A percentile compares a stretch with the other conserved stretches of the same genome.
Conservation (phyloP, 1,140 invertebrate genomes). For the Belonocnema kinseyi region DNA sequence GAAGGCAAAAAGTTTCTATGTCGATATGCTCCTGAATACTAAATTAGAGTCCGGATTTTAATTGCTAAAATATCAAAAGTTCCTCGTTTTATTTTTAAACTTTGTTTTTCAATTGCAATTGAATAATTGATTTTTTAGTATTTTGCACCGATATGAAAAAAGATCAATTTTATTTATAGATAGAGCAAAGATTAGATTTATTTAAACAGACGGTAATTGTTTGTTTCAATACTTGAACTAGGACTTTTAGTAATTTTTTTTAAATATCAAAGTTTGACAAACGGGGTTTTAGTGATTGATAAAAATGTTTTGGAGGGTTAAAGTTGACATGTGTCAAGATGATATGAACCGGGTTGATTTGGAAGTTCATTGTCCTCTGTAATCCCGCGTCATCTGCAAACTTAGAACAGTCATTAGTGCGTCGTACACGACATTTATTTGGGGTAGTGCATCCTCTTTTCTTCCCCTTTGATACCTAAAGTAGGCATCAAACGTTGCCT, state of each 20-base stretch:
- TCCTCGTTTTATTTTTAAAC: no score
- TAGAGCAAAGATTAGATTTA: background rate
- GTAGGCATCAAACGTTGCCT: slow-evolving; percentile 29
- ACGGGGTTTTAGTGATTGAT: background rate
- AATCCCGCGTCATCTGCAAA: slow-evolving; percentile 58
- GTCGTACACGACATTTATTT: slow-evolving; percentile 55
- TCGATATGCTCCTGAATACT: background rate
- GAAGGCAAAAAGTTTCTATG: slow-evolving; percentile 14
- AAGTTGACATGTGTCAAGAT: background rate
- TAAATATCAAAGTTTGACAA: background rate
- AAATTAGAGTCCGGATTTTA: slow-evolving; percentile 8
- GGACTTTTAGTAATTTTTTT: no score
- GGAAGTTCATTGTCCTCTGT: slow-evolving; percentile 60
- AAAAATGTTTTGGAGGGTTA: background rate
- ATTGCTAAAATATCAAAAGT: background rate
- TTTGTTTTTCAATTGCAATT: background rate
- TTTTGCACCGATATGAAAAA: background rate
- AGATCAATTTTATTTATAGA: background rate
- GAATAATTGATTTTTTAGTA: background rate
- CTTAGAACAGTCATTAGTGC: slow-evolving; percentile 66
- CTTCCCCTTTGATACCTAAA: slow-evolving; percentile 26
- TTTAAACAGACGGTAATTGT: background rate
- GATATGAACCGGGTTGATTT: background rate
- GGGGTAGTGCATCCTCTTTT: slow-evolving; percentile 42
- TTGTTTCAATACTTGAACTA: no score